Percentiles rank a stretch among this genome's conserved stretches.
phyloP scores from a whole-genome alignment of 2,797 vertebrate genomes.

The Schizothorax lantsangensis region DNA sequence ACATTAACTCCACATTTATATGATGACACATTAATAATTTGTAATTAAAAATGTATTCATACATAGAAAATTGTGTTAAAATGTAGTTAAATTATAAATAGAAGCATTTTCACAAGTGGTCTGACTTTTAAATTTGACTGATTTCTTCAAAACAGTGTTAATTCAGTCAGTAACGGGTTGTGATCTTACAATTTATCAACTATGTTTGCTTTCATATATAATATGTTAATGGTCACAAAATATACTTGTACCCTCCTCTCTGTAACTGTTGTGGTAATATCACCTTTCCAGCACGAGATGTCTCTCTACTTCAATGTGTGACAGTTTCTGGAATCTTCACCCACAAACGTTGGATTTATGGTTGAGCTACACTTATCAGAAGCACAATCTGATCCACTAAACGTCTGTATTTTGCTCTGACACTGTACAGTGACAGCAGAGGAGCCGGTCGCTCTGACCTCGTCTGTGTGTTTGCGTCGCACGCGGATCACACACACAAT shows the following conservation, averaged over 20 bases:
- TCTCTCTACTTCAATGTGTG: conserved; percentile 36
- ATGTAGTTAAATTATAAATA: neutral
- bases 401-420: neutral
- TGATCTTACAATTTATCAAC: neutral
- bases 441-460: conserved; percentile 9
- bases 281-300: conserved; percentile 49
- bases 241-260: neutral
- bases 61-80: neutral
- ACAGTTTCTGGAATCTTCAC: neutral
- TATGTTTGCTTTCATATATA: neutral
- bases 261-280: conserved; percentile 27
- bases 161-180: neutral
- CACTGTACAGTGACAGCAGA: neutral
- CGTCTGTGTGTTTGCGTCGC: neutral
- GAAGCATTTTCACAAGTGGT: neutral
- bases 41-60: neutral
- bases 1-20: neutral
- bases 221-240: neutral
- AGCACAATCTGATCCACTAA: neutral
- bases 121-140: neutral
- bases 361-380: neutral
- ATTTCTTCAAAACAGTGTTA: neutral
- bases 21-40: neutral
- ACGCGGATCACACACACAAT: conserved; percentile 61
- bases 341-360: neutral